Conservation (phyloP, 2,113 vertebrate genomes). For the Sturnus vulgaris region DNA sequence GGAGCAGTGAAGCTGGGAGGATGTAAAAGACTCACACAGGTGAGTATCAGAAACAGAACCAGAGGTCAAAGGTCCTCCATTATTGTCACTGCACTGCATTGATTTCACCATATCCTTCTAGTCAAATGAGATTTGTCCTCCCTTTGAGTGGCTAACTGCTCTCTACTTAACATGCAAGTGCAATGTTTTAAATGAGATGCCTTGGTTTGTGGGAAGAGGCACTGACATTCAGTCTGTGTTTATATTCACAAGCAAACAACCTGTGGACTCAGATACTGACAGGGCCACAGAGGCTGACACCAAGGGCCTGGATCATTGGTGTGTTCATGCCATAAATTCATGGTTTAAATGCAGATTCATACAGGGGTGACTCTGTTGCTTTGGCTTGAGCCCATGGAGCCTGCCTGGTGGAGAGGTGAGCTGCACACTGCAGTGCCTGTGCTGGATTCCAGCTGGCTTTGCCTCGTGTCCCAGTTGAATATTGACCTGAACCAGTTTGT, state of each 20-base stretch:
- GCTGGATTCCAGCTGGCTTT: not conserved
- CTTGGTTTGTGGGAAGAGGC: conserved; percentile 24
- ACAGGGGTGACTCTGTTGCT: not conserved
- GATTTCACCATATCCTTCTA: conserved; percentile 2
- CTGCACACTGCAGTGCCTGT: not conserved
- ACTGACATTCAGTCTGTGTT: not conserved
- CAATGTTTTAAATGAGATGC: conserved; percentile 2
- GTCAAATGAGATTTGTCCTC: conserved; percentile 31
- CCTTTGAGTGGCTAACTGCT: conserved; percentile 34
- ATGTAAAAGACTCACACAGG: not conserved
- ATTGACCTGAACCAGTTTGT: not conserved
- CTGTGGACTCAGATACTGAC: not conserved
- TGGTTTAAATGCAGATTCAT: not conserved
- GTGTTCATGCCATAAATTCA: not conserved
- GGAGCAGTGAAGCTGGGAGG: not conserved
- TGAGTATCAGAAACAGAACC: not conserved
- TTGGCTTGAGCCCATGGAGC: not conserved
- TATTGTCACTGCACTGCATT: not conserved
- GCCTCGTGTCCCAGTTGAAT: not conserved
- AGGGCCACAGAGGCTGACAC: not conserved
- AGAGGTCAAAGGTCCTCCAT: not conserved
- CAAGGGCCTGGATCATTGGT: not conserved
- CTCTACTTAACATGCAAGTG: conserved; percentile 25
- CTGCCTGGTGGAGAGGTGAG: not conserved
- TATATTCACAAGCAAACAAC: not conserved